Conservation (phyloP, 2,888 invertebrate genomes). For the Unio pictorum region DNA sequence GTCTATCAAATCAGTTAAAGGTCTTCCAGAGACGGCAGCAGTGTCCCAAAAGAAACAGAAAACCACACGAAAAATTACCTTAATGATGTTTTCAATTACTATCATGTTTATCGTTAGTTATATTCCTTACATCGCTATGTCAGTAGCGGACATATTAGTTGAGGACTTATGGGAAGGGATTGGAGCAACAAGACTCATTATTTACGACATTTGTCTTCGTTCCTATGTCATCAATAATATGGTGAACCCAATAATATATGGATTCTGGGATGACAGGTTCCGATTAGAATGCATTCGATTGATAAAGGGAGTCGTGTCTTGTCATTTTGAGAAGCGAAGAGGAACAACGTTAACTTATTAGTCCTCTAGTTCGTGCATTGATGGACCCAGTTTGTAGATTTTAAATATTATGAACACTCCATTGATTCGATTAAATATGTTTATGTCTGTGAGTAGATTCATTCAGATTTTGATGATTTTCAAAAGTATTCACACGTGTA, state of each 20-base stretch:
- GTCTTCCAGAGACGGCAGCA: slow-evolving; percentile 1
- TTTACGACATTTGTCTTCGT: slow-evolving; percentile 27
- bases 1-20: slow-evolving; percentile 14
- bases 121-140: slow-evolving; percentile 30
- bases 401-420: no score
- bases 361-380: no score
- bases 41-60: slow-evolving; percentile 4
- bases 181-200: slow-evolving; percentile 10
- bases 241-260: slow-evolving; percentile 44
- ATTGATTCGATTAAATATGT: no score
- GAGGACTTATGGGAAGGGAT: slow-evolving; percentile 31
- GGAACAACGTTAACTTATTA: no score
- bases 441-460: no score
- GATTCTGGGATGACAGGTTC: slow-evolving; percentile 41
- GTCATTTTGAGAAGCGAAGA: no score
- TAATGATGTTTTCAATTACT: slow-evolving; percentile 41
- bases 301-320: no score
- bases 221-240: slow-evolving; percentile 39
- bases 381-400: no score
- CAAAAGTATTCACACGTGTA: no score
- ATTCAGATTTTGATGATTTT: no score
- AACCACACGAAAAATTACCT: slow-evolving; percentile 29
- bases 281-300: slow-evolving; percentile 18
- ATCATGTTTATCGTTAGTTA: slow-evolving; percentile 37
- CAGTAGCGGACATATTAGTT: slow-evolving; percentile 22